phyloP scores from a whole-genome alignment of 2,888 invertebrate species.

The Spialia ferax region DNA sequence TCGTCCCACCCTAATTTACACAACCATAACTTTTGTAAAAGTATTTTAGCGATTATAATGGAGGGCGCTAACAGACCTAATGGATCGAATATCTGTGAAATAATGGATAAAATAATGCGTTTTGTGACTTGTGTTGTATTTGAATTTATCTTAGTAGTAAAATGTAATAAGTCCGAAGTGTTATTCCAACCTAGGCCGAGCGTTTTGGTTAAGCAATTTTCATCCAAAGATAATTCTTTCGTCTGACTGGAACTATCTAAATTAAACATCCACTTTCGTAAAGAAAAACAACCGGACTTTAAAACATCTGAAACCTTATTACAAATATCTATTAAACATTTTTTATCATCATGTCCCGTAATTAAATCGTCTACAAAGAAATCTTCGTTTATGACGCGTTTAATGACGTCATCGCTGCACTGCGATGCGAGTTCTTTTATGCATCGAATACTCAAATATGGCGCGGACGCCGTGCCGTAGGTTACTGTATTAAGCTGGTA shows the following conservation, averaged over 20 bases:
- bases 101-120: slow-evolving; percentile 1
- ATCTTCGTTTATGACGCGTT: slow-evolving; percentile 42
- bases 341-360: slow-evolving; percentile 40
- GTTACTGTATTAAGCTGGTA: slow-evolving; percentile 51
- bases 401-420: slow-evolving; percentile 40
- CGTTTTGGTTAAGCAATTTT: slow-evolving; percentile 3
- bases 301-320: slow-evolving; percentile 4
- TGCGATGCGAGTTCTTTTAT: slow-evolving; percentile 45
- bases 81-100: slow-evolving; percentile 10
- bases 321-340: slow-evolving; percentile 14
- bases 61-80: slow-evolving; percentile 1
- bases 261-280: slow-evolving; percentile 16
- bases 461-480: slow-evolving; percentile 47
- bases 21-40: slow-evolving; percentile 8
- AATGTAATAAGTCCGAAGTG: not conserved
- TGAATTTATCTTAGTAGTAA: not conserved
- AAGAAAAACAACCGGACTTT: not conserved
- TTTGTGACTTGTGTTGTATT: not conserved
- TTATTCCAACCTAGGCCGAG: slow-evolving; percentile 10
- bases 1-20: slow-evolving; percentile 10
- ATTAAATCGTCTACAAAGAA: slow-evolving; percentile 48
- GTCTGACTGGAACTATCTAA: not conserved
- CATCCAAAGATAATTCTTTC: slow-evolving; percentile 9
- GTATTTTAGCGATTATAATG: not conserved
- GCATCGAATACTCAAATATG: slow-evolving; percentile 46